Evolutionary conservation across 37 sponge, comb jelly and placozoan species (phyloP).

Genomic region (Halisarca cf. caerulea): DNA sequence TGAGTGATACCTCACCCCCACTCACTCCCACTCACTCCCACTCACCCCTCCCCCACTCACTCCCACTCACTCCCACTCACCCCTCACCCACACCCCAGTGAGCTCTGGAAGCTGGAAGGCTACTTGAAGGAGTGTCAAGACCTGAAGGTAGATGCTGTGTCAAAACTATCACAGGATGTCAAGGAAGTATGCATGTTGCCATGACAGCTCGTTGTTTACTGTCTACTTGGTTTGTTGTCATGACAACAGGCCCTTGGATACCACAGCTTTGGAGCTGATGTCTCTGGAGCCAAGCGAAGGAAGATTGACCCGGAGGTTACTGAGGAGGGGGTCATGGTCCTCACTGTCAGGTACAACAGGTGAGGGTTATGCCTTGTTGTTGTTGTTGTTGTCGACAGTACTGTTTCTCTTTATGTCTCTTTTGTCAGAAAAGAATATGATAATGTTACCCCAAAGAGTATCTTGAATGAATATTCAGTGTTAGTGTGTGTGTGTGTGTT

Average conservation of each 20-base stretch:
- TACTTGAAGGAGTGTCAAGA: background rate
- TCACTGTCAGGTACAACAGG: conserved; percentile 60
- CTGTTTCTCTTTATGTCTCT: background rate
- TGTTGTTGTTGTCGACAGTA: background rate
- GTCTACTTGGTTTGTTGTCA: no score
- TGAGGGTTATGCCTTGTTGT: background rate
- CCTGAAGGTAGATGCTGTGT: no score
- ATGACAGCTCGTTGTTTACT: no score
- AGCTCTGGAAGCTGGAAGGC: background rate
- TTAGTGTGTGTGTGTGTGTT: background rate
- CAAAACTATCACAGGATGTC: no score
- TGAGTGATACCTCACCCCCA: no score
- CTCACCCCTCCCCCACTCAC: no score
- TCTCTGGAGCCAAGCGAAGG: conserved; percentile 40
- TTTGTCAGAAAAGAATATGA: conserved; percentile 17
- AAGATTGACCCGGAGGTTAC: conserved; percentile 57
- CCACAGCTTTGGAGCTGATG: conserved; percentile 18
- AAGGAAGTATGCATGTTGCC: no score
- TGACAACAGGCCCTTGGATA: conserved; percentile 14
- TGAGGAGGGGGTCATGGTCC: conserved; percentile 69
- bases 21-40: no score
- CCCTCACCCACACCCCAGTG: no score
- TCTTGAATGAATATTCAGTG: conserved; percentile 13
- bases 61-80: no score
- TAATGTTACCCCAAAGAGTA: conserved; percentile 18